phyloP scores from a whole-genome alignment of 2,113 vertebrate species.

The Prochilodus magdalenae region DNA sequence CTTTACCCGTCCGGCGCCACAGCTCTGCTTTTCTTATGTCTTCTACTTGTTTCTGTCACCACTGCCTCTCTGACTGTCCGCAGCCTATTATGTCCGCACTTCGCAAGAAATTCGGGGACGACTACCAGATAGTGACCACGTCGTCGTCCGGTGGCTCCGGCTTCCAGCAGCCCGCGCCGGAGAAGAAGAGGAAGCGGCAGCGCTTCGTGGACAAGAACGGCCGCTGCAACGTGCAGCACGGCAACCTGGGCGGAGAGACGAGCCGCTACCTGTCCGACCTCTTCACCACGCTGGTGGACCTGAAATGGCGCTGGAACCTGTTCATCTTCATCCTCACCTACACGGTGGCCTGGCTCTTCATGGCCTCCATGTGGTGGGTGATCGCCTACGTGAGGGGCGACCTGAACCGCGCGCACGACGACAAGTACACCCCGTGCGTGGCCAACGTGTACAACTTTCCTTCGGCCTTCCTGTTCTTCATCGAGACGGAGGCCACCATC shows the following conservation, averaged over 20 bases:
- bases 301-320: conserved; percentile 99
- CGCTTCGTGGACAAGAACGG: conserved; percentile 99
- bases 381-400: conserved; percentile 97
- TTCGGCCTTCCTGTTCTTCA: conserved; percentile 97
- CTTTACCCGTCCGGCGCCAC: not conserved
- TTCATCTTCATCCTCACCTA: conserved; percentile 99
- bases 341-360: conserved; percentile 98
- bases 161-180: conserved; percentile 84
- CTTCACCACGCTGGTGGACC: conserved; percentile 97
- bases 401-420: conserved; percentile 90
- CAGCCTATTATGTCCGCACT: conserved; percentile 93
- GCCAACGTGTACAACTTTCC: conserved; percentile 99
- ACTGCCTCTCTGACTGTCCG: conserved; percentile 24
- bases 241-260: conserved; percentile 95
- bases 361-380: conserved; percentile 99
- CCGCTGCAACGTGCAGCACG: conserved; percentile 98
- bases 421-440: conserved; percentile 95
- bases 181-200: conserved; percentile 93
- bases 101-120: conserved; percentile 97
- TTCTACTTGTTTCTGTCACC: conserved; percentile 73
- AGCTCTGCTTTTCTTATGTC: not conserved
- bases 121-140: conserved; percentile 98
- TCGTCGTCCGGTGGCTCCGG: conserved; percentile 92
- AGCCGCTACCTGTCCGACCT: conserved; percentile 98
- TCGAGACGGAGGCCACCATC: conserved; percentile 98